Base-by-base conservation (phyloP, 1,140 invertebrate genomes). In the Pollicipes pollicipes region DNA sequence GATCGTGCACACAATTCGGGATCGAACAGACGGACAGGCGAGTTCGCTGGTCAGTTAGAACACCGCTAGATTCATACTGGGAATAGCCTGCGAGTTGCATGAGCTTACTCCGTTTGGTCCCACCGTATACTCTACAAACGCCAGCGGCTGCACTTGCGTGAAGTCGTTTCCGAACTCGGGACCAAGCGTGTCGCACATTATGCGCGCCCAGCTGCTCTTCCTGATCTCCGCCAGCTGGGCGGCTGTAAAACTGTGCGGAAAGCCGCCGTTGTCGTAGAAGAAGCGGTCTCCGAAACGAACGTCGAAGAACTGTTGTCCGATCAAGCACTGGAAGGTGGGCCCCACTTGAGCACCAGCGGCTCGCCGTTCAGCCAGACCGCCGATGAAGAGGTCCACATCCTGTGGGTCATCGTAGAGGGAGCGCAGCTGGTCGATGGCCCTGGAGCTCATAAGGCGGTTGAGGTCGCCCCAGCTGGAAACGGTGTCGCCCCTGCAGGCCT, bases 301-400 rank as follows among this genome's bases (percentile, higher is more conserved):
- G 27, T 76, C 73, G 30, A 74, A 74, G 69, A 78, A 78, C 73
- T 84, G 83, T 32, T 78, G 77, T 6, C 64, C 64, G 64, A 66
- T 66, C 27, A 66, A n/a, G 64, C 64, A 66, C 64, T 66, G 64
- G 27, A 66, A 66, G 28, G 64, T 66, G 28, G 64, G 64, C 3
- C 64, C 17, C 3, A 21, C 64, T 3, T 3, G n/a, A 10, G 17
- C 64, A n/a, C 64, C 17, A 1, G 8, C 24, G 3, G 4, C 17
- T 1, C 27, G 64, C 28, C 64, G n/a, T n/a, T 66, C 64, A 10
- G 6, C 10, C 77, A 88, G 80, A 3, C 84, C 85, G 67, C 85
- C 96, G 17, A 94, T 91, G 84, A 97, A 98, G 8, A 99, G 82
- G 80, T 99, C 96, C 71, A 98, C 91, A 76, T 95, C 92, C 75